Evolutionary conservation across 2,888 invertebrate species (phyloP).

Genomic region (Agrotis puta): DNA sequence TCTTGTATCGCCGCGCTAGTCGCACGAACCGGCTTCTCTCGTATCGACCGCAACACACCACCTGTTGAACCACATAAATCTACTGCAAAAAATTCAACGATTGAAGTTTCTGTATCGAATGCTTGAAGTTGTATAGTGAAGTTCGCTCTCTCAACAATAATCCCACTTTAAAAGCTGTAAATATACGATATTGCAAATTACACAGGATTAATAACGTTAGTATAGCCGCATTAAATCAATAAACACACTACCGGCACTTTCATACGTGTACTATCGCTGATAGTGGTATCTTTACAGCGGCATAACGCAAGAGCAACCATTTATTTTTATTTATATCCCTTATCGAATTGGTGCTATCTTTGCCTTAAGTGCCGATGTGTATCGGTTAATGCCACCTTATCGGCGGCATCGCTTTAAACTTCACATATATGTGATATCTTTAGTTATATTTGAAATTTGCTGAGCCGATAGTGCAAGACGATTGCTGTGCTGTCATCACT

Average conservation of each 20-base stretch:
- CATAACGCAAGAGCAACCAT: conserved; percentile 81
- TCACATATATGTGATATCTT: conserved; percentile 76
- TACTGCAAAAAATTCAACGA: conserved; percentile 29
- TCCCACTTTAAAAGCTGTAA: conserved; percentile 57
- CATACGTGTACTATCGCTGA: conserved; percentile 75
- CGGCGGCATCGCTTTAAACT: conserved; percentile 81
- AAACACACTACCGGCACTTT: conserved; percentile 76
- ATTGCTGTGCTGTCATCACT: conserved; percentile 45
- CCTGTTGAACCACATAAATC: conserved; percentile 53
- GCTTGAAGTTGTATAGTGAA: conserved; percentile 14
- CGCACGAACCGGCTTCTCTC: conserved; percentile 45
- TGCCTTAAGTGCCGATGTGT: conserved; percentile 86
- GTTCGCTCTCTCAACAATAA: conserved; percentile 42
- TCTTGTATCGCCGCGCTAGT: conserved; percentile 65
- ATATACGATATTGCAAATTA: conserved; percentile 70
- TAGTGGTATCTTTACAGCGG: conserved; percentile 85
- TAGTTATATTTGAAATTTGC: conserved; percentile 75
- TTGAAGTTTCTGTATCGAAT: conserved; percentile 20
- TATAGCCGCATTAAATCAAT: conserved; percentile 73
- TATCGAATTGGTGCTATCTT: conserved; percentile 80
- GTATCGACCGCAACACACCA: conserved; percentile 49
- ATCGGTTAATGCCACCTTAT: conserved; percentile 85
- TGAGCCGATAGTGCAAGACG: conserved; percentile 66
- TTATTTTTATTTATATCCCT: conserved; percentile 87
- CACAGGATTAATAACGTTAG: conserved; percentile 70